Percentiles rank a stretch among this genome's conserved stretches.
These are phyloP conservation scores for Cnemophilus loriae DNA, from an alignment of 2,113 vertebrate genomes.

Conservation along the genomic window DNA sequence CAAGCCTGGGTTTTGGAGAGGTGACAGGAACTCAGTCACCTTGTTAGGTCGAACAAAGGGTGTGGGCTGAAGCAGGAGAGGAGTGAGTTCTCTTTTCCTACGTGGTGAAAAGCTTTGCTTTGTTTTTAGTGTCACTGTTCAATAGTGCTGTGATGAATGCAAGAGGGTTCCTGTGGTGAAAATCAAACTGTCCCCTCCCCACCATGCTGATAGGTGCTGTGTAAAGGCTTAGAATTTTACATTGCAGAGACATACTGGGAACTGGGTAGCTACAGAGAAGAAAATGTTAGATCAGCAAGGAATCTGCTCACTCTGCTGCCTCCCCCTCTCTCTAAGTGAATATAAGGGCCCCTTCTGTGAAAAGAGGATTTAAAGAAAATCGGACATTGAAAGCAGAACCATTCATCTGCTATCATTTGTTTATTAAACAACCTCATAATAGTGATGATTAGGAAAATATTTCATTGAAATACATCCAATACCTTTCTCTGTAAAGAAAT, in stretches of 20 bases:
- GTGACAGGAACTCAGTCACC: background rate
- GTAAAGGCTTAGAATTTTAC: background rate
- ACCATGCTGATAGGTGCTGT: background rate
- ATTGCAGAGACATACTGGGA: background rate
- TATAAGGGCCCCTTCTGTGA: background rate
- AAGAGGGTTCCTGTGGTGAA: background rate
- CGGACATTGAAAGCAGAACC: background rate
- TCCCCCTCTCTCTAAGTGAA: background rate
- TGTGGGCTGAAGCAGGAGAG: background rate
- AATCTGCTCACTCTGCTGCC: background rate
- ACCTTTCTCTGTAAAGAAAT: background rate
- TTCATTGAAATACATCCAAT: background rate
- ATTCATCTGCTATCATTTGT: background rate
- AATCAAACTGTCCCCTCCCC: background rate
- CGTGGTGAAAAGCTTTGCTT: background rate
- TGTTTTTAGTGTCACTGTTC: background rate
- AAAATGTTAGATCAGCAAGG: constrained; percentile 2
- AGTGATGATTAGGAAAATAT: background rate
- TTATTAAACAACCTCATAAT: background rate
- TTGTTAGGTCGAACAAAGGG: background rate
- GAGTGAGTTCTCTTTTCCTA: background rate
- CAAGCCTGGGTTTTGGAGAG: background rate
- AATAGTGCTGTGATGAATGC: background rate
- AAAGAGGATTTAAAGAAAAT: background rate
- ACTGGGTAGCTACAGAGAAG: background rate